These are phyloP conservation scores for Erpetoichthys calabaricus DNA, from an alignment of 2,797 vertebrate species.

Conservation along the genomic window DNA sequence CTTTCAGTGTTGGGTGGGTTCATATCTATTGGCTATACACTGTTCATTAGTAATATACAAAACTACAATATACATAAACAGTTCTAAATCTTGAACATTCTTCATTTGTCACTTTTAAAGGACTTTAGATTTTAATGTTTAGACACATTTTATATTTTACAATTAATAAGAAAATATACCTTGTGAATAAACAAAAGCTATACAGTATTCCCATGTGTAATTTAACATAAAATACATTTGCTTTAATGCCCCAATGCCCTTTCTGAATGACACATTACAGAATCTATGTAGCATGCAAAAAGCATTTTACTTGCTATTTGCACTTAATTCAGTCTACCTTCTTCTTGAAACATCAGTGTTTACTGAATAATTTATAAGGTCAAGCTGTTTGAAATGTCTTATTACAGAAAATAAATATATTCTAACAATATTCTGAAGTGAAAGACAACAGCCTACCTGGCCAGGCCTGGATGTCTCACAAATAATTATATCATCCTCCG, in stretches of 20 bases:
- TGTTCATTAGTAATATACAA: too few species aligned
- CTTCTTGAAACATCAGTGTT: slow-evolving; percentile 26
- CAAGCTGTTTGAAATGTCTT: slow-evolving; percentile 19
- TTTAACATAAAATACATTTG: slow-evolving; percentile 39
- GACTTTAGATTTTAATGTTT: too few species aligned
- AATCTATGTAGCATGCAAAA: background rate
- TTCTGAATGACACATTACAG: slow-evolving; percentile 38
- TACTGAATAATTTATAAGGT: slow-evolving; percentile 21
- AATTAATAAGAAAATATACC: too few species aligned
- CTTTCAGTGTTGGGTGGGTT: too few species aligned
- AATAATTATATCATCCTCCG: slow-evolving; percentile 76
- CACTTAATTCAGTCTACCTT: slow-evolving; percentile 5
- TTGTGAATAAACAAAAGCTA: too few species aligned
- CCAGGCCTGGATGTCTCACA: slow-evolving; percentile 83
- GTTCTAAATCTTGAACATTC: too few species aligned
- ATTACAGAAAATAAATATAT: slow-evolving; percentile 19
- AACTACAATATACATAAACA: too few species aligned
- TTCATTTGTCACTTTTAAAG: too few species aligned
- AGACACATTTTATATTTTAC: too few species aligned
- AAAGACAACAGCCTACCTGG: slow-evolving; percentile 60
- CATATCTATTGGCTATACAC: too few species aligned
- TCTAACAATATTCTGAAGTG: slow-evolving; percentile 12
- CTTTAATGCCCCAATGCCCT: slow-evolving; percentile 40
- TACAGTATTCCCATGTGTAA: slow-evolving; percentile 23
- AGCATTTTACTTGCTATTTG: slow-evolving; percentile 1